Evolutionary conservation across 2,888 invertebrate genomes (phyloP).

Genomic region (Drosophila setosimentum): DNA sequence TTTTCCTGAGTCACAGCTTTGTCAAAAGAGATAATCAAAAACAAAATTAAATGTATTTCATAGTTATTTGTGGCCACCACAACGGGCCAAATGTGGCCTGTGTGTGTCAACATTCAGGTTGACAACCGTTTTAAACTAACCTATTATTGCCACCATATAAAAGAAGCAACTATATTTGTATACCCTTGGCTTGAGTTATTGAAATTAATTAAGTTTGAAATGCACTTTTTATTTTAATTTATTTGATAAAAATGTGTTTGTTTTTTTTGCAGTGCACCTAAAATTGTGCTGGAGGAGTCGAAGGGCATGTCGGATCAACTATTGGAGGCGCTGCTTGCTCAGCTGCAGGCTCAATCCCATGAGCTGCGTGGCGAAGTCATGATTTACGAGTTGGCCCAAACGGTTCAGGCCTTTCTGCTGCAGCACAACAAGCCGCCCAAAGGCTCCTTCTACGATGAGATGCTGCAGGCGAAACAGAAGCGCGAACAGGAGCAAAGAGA

Average conservation of each 20-base stretch:
- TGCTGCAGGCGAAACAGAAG: slow-evolving; percentile 91
- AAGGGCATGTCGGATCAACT: slow-evolving; percentile 92
- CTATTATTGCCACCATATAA: too few relatives aligned
- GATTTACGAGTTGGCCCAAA: slow-evolving; percentile 93
- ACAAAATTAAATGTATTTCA: too few relatives aligned
- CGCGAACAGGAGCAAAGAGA: slow-evolving; percentile 88
- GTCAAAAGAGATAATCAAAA: too few relatives aligned
- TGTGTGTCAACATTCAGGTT: too few relatives aligned
- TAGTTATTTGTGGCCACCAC: too few relatives aligned
- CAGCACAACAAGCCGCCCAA: slow-evolving; percentile 92
- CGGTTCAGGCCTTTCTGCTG: slow-evolving; percentile 92
- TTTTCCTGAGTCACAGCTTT: too few relatives aligned
- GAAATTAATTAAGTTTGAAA: too few relatives aligned
- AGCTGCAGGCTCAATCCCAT: slow-evolving; percentile 87
- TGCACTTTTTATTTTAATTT: too few relatives aligned
- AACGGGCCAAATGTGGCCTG: too few relatives aligned
- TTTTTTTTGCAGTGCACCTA: slow-evolving; percentile 87
- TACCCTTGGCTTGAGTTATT: too few relatives aligned
- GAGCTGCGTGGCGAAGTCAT: slow-evolving; percentile 92
- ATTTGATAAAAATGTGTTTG: background rate
- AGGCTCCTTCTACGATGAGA: slow-evolving; percentile 96
- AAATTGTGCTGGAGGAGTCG: slow-evolving; percentile 89
- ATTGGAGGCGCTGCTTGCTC: slow-evolving; percentile 87
- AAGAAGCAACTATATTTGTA: too few relatives aligned
- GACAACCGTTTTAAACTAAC: too few relatives aligned